Evolutionary conservation across 2,113 vertebrate species (phyloP).

Genomic region (Epinephelus fuscoguttatus): DNA sequence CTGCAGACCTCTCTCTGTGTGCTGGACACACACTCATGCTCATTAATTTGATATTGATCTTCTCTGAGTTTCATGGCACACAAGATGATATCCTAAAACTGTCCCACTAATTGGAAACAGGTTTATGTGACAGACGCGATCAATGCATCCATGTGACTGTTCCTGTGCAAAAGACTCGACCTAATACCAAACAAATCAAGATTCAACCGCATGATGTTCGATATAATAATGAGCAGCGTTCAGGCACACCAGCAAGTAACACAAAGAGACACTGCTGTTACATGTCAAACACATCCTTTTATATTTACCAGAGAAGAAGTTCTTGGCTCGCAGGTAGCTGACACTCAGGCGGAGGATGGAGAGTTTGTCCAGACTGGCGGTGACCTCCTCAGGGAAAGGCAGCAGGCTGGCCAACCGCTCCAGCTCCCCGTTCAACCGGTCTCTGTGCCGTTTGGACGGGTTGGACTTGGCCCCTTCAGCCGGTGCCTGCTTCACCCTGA

Average conservation of each 20-base stretch:
- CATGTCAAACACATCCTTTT: background rate
- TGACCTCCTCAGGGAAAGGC: slow-evolving; percentile 86
- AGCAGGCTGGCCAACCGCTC: slow-evolving; percentile 83
- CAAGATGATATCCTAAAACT: background rate
- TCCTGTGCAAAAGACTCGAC: background rate
- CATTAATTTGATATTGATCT: slow-evolving; percentile 3
- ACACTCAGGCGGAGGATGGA: slow-evolving; percentile 87
- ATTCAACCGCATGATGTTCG: background rate
- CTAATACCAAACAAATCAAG: background rate
- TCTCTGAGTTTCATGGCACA: background rate
- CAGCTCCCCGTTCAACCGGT: slow-evolving; percentile 88
- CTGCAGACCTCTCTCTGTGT: background rate
- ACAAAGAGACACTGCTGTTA: background rate
- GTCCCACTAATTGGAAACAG: background rate
- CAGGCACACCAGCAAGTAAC: background rate
- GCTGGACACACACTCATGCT: background rate
- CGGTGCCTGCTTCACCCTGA: slow-evolving; percentile 72
- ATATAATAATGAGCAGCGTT: background rate
- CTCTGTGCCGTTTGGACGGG: slow-evolving; percentile 88
- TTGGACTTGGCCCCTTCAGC: slow-evolving; percentile 84
- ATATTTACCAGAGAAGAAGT: slow-evolving; percentile 84
- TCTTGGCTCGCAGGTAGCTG: slow-evolving; percentile 88
- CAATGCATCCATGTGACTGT: background rate
- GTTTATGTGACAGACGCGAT: background rate
- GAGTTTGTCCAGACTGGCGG: slow-evolving; percentile 86